Conservation (phyloP, 1,140 invertebrate species). For the Monomorium pharaonis region DNA sequence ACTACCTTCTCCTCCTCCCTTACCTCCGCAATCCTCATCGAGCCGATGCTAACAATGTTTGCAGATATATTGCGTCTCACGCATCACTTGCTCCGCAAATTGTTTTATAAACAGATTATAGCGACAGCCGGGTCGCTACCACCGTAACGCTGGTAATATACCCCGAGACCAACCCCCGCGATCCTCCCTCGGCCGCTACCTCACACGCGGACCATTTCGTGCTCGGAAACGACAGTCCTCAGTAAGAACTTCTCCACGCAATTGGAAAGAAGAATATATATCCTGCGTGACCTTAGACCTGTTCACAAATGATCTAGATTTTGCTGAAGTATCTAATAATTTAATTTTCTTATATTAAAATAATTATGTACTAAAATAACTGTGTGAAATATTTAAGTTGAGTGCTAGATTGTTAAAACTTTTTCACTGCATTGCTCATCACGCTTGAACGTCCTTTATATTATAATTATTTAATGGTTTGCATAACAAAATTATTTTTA, state of each 20-base stretch:
- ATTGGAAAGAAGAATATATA: background rate
- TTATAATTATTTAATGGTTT: too few relatives aligned
- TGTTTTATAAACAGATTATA: slow-evolving; percentile 87
- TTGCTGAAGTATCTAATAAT: too few relatives aligned
- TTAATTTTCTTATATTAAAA: too few relatives aligned
- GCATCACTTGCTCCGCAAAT: slow-evolving; percentile 86
- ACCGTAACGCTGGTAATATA: slow-evolving; percentile 74
- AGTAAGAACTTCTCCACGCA: background rate
- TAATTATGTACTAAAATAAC: too few relatives aligned
- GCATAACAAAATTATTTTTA: too few relatives aligned
- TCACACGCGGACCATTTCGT: slow-evolving; percentile 55
- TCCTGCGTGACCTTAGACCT: background rate
- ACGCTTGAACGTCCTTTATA: too few relatives aligned
- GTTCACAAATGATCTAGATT: background rate
- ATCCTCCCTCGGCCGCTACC: slow-evolving; percentile 42
- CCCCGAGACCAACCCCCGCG: slow-evolving; percentile 59
- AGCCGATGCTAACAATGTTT: slow-evolving; percentile 86
- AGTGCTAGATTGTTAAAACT: too few relatives aligned
- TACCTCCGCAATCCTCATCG: slow-evolving; percentile 83
- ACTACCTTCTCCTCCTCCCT: slow-evolving; percentile 69
- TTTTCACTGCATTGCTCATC: too few relatives aligned
- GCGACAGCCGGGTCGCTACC: slow-evolving; percentile 80
- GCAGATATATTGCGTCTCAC: slow-evolving; percentile 86
- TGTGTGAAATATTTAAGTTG: too few relatives aligned
- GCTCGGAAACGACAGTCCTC: slow-evolving; percentile 25